A percentile compares a stretch with the other conserved stretches of the same genome.
Evolutionary conservation across 1,140 invertebrate genomes (phyloP).

Genomic region (Calosoma granatense): DNA sequence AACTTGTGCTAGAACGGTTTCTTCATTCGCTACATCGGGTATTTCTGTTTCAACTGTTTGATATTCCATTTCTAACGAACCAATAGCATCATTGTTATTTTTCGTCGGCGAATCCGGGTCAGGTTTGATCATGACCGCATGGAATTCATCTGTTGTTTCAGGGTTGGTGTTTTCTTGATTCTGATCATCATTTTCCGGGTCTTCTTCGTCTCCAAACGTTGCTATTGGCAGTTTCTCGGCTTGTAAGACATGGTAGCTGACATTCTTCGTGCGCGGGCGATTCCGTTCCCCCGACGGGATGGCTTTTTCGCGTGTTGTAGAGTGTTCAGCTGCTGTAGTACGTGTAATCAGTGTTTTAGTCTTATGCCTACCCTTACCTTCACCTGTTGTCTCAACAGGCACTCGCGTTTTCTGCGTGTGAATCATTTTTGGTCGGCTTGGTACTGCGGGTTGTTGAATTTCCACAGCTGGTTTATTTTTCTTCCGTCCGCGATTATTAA

Average conservation of each 20-base stretch:
- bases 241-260: conserved; percentile 46
- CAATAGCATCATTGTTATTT: neutral
- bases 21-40: conserved; percentile 15
- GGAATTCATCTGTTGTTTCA: conserved; percentile 22
- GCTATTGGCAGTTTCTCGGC: conserved; percentile 30
- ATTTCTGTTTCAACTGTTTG: conserved; percentile 4
- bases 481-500: conserved; percentile 28
- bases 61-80: neutral
- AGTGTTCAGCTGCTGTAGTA: conserved; percentile 40
- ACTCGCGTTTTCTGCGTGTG: conserved; percentile 56
- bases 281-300: conserved; percentile 36
- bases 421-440: conserved; percentile 57
- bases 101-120: conserved; percentile 17
- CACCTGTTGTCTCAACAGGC: conserved; percentile 40
- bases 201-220: conserved; percentile 26
- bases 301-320: conserved; percentile 25
- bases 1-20: conserved; percentile 16
- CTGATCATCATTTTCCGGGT: conserved; percentile 11
- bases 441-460: conserved; percentile 25
- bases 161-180: conserved; percentile 32
- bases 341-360: conserved; percentile 46
- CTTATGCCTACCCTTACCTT: conserved; percentile 42
- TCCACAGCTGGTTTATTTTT: conserved; percentile 33
- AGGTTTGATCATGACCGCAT: conserved; percentile 21
- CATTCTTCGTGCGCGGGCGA: conserved; percentile 50